Percentiles rank a stretch among this genome's conserved stretches.
Evolutionary conservation across 2,888 invertebrate genomes (phyloP).

Genomic region (Nemotelus pantherinus): DNA sequence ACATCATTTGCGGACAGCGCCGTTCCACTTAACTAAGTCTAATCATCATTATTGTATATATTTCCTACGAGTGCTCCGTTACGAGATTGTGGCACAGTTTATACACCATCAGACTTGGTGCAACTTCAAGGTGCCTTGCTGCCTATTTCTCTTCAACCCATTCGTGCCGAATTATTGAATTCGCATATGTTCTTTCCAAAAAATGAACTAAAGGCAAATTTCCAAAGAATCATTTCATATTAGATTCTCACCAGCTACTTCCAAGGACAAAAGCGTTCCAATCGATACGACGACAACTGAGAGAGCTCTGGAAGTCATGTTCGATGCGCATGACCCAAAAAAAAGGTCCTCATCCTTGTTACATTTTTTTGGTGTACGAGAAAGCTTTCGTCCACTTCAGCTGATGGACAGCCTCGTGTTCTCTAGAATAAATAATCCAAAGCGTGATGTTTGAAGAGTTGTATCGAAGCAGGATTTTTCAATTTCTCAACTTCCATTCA

Average conservation of each 20-base stretch:
- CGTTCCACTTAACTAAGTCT: conserved; percentile 1
- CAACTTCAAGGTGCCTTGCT: no score
- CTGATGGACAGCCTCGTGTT: conserved; percentile 12
- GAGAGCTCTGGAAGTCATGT: background rate
- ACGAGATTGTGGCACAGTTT: no score
- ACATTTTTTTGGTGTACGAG: background rate
- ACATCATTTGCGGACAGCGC: conserved; percentile 31
- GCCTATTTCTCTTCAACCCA: no score
- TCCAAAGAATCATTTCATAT: no score
- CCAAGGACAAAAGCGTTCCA: no score
- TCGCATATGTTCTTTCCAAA: no score
- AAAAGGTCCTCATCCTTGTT: background rate
- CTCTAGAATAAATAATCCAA: background rate
- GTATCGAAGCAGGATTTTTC: conserved; percentile 9
- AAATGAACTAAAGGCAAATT: no score
- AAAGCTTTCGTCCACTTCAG: background rate
- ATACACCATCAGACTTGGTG: no score
- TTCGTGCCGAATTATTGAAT: no score
- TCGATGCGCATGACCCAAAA: conserved; percentile 15
- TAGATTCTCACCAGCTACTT: no score
- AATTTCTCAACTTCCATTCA: conserved; percentile 16
- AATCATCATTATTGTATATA: background rate
- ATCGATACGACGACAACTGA: background rate
- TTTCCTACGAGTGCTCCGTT: no score
- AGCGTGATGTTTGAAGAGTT: conserved; percentile 3